Evolutionary conservation across 2,797 vertebrate species (phyloP).

Genomic region (Microcaecilia unicolor): DNA sequence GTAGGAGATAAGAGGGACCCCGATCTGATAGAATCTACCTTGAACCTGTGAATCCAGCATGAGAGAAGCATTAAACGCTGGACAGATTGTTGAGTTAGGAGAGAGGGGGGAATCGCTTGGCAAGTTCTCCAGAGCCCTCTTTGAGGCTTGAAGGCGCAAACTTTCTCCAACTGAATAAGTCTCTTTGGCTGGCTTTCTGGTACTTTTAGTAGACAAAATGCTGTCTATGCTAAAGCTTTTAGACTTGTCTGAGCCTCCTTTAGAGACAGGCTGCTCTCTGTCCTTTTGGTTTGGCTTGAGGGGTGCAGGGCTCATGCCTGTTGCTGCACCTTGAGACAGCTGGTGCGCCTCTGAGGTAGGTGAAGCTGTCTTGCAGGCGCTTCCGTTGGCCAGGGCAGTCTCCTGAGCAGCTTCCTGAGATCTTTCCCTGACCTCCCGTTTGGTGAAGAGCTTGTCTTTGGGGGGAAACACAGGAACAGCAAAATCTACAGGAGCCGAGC

Average conservation of each 20-base stretch:
- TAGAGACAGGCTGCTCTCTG: not conserved
- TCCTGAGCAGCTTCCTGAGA: not conserved
- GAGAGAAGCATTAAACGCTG: conserved; percentile 55
- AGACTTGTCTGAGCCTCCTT: conserved; percentile 33
- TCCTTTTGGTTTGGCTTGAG: conserved; percentile 3
- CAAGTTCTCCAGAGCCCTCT: conserved; percentile 17
- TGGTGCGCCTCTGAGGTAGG: not conserved
- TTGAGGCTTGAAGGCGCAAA: conserved; percentile 19
- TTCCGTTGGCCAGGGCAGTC: not conserved
- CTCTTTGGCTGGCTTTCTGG: conserved; percentile 21
- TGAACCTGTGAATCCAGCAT: conserved; percentile 65
- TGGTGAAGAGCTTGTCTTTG: not conserved
- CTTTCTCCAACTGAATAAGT: not conserved
- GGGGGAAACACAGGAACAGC: not conserved
- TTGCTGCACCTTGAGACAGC: too few species aligned
- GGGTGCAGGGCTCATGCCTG: too few species aligned
- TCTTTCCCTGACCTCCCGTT: not conserved
- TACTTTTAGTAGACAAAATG: conserved; percentile 66
- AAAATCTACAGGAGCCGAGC: not conserved
- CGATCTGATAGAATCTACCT: conserved; percentile 71
- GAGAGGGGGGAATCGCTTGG: conserved; percentile 15
- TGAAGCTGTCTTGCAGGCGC: not conserved
- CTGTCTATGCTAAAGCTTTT: conserved; percentile 89
- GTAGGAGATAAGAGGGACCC: conserved; percentile 78
- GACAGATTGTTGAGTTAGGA: conserved; percentile 25